Evolutionary conservation across 2,113 vertebrate species (phyloP), one percentile per base, ranked within the genome.

Genomic region (Paralichthys olivaceus): DNA sequence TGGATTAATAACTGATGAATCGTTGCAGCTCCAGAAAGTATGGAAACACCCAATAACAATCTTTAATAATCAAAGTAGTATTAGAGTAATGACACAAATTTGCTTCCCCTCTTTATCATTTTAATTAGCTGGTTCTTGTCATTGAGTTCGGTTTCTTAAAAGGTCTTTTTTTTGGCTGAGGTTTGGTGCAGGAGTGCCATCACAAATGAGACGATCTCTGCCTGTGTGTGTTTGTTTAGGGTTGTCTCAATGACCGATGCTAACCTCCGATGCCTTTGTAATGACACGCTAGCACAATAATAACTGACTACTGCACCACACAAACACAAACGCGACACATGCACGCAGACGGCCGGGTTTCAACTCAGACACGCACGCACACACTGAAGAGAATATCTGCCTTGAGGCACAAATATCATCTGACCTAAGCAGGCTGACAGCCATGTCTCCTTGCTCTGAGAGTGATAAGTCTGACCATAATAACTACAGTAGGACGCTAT

Each of bases 201-300:
- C 51, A 69, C 66, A 68, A 81, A 62, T 37, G 40, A 83, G 72
- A 58, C 71, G 5, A 11, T 72, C 80, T 82, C 86, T 77, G 79
- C 54, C 72, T 58, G 65, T 75, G 75, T 73, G 64, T 81, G 84
- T 77, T 91, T 89, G 88, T 86, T 89, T 87, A 64, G 61, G 72
- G 75, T 70, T 54, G 84, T 74, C 75, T 87, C 81, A 69, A 84
- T 88, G 88, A 81, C 87, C 76, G 47, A 77, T 55, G 77, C 58
- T 69, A 63, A 74, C 82, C 83, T 85, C 77, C 79, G 87, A 92
- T 92, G 88, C 89, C 84, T 87, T 79, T 85, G 84, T 89, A 92
- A 93, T 93, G 90, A 91, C 90, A 93, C 77, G 58, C 85, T 72
- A 59, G 87, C 82, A 62, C 87, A 84, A 83, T 93, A 92, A 93